Percentiles rank a stretch among this genome's conserved stretches.
phyloP scores from a whole-genome alignment of 1,140 invertebrate genomes.

The Saccostrea echinata region DNA sequence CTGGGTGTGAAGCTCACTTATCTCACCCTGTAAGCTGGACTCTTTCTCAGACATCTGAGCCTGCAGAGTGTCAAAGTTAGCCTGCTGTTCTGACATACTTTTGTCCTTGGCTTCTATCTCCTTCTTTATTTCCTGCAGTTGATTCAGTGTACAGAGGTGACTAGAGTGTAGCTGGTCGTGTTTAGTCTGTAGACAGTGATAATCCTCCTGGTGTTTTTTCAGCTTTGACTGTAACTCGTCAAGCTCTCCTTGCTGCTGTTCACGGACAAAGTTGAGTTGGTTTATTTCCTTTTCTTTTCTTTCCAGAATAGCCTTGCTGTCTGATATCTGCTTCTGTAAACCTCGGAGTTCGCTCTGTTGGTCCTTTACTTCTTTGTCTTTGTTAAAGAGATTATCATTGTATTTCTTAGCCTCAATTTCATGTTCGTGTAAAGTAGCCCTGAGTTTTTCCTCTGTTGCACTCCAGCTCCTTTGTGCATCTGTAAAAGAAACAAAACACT shows the following conservation, averaged over 20 bases:
- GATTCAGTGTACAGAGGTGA: conserved; percentile 47
- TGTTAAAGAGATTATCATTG: conserved; percentile 47
- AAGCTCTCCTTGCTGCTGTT: conserved; percentile 45
- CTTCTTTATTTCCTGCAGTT: conserved; percentile 54
- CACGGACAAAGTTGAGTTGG: conserved; percentile 28
- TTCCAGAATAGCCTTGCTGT: conserved; percentile 47
- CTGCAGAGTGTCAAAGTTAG: conserved; percentile 46
- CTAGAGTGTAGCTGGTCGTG: conserved; percentile 58
- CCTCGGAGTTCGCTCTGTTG: conserved; percentile 54
- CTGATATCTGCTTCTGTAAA: conserved; percentile 57
- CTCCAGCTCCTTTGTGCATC: conserved; percentile 55
- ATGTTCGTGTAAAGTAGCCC: conserved; percentile 36
- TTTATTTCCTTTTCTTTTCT: conserved; percentile 56
- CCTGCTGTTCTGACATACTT: conserved; percentile 39
- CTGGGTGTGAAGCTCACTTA: conserved; percentile 51
- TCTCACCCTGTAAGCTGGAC: conserved; percentile 8
- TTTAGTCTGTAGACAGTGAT: conserved; percentile 52
- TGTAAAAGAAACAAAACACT: conserved; percentile 33
- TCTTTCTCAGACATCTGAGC: conserved; percentile 44
- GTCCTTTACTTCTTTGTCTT: conserved; percentile 56
- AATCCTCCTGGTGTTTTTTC: conserved; percentile 47
- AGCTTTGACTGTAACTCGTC: conserved; percentile 50
- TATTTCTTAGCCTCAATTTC: conserved; percentile 49
- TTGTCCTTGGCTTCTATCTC: conserved; percentile 43
- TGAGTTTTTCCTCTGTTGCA: conserved; percentile 45